A percentile compares a stretch with the other conserved stretches of the same genome.
phyloP scores from a whole-genome alignment of 1,140 invertebrate species.

The Bactericera cockerelli region DNA sequence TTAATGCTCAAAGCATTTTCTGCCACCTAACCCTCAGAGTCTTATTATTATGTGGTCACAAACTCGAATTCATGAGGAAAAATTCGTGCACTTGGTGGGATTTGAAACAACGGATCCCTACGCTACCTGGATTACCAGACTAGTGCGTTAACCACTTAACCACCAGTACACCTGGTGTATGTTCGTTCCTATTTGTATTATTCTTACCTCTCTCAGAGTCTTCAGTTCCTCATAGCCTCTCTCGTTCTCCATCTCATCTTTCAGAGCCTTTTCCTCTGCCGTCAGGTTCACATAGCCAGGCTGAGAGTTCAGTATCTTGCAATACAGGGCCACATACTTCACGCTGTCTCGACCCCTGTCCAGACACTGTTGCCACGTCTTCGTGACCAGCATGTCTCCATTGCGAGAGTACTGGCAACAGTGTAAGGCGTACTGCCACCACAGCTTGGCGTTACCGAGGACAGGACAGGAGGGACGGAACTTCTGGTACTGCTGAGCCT shows the following conservation, averaged over 20 bases:
- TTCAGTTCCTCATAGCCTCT: constrained; percentile 60
- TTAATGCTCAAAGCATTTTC: too few relatives aligned
- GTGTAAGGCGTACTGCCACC: constrained; percentile 79
- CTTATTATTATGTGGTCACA: too few relatives aligned
- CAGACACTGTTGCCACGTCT: constrained; percentile 37
- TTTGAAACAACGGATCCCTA: too few relatives aligned
- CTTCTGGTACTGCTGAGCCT: constrained; percentile 41
- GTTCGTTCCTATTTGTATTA: too few relatives aligned
- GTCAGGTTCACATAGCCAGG: constrained; percentile 47
- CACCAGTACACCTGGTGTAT: too few relatives aligned
- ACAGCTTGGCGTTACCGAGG: constrained; percentile 44
- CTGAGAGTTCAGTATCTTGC: constrained; percentile 36
- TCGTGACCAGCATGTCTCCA: not conserved
- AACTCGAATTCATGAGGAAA: too few relatives aligned
- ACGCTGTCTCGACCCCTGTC: constrained; percentile 49
- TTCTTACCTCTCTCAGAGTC: constrained; percentile 47
- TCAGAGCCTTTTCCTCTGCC: constrained; percentile 47
- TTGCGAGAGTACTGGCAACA: constrained; percentile 28
- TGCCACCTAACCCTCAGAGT: too few relatives aligned
- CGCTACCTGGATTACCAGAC: too few relatives aligned
- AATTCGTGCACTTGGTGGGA: too few relatives aligned
- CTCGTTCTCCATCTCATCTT: constrained; percentile 58
- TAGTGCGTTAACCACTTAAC: too few relatives aligned
- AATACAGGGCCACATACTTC: constrained; percentile 54
- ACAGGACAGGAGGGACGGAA: constrained; percentile 44